phyloP scores from a whole-genome alignment of 2,113 vertebrate genomes.

The Donacobius atricapilla region DNA sequence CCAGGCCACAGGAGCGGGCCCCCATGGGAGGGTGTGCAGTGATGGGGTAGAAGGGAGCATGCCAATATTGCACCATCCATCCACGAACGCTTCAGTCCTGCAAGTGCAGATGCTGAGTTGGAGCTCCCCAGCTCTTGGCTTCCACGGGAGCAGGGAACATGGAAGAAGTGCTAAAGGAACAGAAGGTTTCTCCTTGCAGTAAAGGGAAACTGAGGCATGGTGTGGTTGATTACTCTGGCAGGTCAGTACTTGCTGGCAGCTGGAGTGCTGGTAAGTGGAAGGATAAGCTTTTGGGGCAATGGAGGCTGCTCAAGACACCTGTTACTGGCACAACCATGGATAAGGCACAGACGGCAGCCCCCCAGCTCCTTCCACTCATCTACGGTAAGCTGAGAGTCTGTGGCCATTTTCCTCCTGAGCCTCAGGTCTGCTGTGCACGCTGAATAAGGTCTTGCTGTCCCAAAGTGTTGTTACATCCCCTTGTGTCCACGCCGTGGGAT shows the following conservation, averaged over 20 bases:
- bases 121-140: too few relatives aligned
- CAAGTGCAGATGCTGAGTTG: too few relatives aligned
- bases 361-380: background rate
- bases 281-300: background rate
- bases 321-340: background rate
- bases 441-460: background rate
- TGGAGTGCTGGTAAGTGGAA: background rate
- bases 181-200: background rate
- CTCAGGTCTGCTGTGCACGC: background rate
- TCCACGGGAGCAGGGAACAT: accelerated
- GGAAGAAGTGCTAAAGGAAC: background rate
- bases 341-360: background rate
- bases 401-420: background rate
- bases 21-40: background rate
- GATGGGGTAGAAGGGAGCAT: background rate
- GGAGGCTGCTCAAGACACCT: background rate
- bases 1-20: accelerated
- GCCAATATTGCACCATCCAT: background rate
- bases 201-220: background rate
- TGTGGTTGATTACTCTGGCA: background rate
- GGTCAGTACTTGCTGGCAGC: accelerated
- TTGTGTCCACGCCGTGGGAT: accelerated
- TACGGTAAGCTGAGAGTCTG: background rate
- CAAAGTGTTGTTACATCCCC: background rate
- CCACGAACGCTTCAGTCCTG: background rate